These are phyloP conservation scores for Astreopora myriophthalma DNA, from an alignment of 64 coral and sea anemone genomes.

Conservation along the genomic window DNA sequence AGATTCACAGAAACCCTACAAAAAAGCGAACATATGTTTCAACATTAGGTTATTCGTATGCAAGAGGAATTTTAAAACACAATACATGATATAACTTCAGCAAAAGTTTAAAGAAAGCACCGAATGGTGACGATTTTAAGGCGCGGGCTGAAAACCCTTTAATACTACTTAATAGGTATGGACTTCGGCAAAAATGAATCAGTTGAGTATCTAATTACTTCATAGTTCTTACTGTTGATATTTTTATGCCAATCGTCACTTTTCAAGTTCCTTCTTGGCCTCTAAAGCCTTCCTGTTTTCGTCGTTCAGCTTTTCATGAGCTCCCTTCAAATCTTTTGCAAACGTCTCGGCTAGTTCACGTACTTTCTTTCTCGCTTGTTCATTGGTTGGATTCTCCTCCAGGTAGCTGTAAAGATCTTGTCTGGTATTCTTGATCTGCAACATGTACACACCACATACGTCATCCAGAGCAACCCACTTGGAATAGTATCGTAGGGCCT, in stretches of 20 bases:
- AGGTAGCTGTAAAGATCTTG: slow-evolving; percentile 62
- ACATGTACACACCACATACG: slow-evolving; percentile 70
- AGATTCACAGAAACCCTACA: too few species aligned
- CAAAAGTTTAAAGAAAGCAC: too few species aligned
- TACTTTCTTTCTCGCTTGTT: slow-evolving; percentile 46
- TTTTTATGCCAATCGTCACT: not conserved
- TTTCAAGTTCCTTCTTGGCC: slow-evolving; percentile 25
- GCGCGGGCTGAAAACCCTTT: too few species aligned
- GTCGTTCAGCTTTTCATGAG: slow-evolving; percentile 24
- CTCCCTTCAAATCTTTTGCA: slow-evolving; percentile 37
- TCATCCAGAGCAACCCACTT: slow-evolving; percentile 76
- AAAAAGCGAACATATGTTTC: too few species aligned
- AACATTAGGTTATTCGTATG: too few species aligned
- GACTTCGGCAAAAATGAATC: too few species aligned
- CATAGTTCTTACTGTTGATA: not conserved
- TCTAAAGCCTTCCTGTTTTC: slow-evolving; percentile 25
- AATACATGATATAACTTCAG: too few species aligned
- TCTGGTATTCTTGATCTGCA: slow-evolving; percentile 67
- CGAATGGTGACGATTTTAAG: too few species aligned
- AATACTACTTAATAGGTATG: too few species aligned
- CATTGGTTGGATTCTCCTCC: slow-evolving; percentile 66
- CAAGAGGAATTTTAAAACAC: too few species aligned
- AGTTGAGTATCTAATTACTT: too few species aligned
- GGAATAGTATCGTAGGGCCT: slow-evolving; percentile 50
- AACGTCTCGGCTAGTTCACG: slow-evolving; percentile 47